phyloP scores from a whole-genome alignment of 2,888 invertebrate species.

The Archips xylosteana region DNA sequence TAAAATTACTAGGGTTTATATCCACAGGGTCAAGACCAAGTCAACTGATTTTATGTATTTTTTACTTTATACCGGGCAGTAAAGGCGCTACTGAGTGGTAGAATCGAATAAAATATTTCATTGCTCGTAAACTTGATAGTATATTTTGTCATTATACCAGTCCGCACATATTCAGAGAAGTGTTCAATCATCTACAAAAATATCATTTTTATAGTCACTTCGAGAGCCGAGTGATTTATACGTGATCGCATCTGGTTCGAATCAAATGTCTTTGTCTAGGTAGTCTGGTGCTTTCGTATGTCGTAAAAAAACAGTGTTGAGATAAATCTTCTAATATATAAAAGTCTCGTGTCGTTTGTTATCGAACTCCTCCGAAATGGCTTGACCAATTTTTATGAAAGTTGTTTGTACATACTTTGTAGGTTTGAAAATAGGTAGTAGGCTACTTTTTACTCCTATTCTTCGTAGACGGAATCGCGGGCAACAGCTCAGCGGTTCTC shows the following conservation, averaged over 20 bases:
- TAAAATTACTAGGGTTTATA: conserved; percentile 6
- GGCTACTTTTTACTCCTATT: too few species aligned
- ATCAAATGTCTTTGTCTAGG: background rate
- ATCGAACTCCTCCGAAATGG: too few species aligned
- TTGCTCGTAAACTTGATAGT: conserved; percentile 30
- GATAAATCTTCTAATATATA: too few species aligned
- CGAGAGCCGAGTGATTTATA: conserved; percentile 3
- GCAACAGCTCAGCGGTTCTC: too few species aligned
- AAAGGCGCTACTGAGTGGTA: conserved; percentile 31
- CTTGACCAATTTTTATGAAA: too few species aligned
- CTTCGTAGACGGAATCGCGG: too few species aligned
- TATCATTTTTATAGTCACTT: conserved; percentile 5
- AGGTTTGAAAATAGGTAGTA: too few species aligned
- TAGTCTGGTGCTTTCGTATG: background rate
- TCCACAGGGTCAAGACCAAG: conserved; percentile 30
- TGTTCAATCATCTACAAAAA: conserved; percentile 22
- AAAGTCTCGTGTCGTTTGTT: too few species aligned
- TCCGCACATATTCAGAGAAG: conserved; percentile 18
- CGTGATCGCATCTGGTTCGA: background rate
- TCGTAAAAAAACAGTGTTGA: too few species aligned
- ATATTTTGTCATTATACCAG: conserved; percentile 22
- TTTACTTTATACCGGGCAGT: conserved; percentile 21
- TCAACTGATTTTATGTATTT: conserved; percentile 37
- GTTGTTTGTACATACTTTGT: too few species aligned
- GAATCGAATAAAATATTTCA: conserved; percentile 29